Base-by-base conservation (phyloP, 2,888 invertebrate species). In the Spialia ferax region DNA sequence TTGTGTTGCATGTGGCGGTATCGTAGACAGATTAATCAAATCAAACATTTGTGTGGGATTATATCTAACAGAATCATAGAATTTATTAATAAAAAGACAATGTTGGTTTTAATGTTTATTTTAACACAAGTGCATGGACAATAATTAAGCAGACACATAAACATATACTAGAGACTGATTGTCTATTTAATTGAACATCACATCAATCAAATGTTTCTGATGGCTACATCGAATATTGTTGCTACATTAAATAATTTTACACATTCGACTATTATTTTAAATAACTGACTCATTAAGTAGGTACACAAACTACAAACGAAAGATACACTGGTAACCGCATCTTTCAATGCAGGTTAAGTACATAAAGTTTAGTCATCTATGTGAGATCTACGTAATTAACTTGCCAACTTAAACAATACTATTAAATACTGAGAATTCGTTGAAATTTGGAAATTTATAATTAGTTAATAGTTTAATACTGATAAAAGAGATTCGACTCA, bases 81-180 rank as follows among this genome's bases (percentile, higher is more conserved):
- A n/a, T n/a, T n/a, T n/a, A n/a, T n/a, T n/a, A 26, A 26, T 26
- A 26, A 26, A 38, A 38, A 38, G 13, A 38, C 35, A 38, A 13
- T 20, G 1, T 50, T 11, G 8, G 3, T 50, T 61, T 22, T 56
- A 61, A 38, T 63, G 6, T 71, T 63, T 69, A 71, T 63, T 69
- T 38, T 38, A 73, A 71, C 61, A 69, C 50, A 65, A 57, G 56
- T 63, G 52, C 62, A 57, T n/a, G 50, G 35, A 59, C 65, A 66
- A 42, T 23, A 26, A 15, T 8, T 13, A 59, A 45, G 45, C 59
- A 11, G 59, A 59, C 61, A 61, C 61, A 32, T 18, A 18, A 48
- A 26, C 22, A 11, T n/a, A 26, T n/a, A 26, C 22, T 23, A 52
- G 22, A 18, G 20, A 8, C 50, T 50, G 50, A 11, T 22, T 7